phyloP scores from a whole-genome alignment of 23 tunicate species.

The Trididemnum nubilum region DNA sequence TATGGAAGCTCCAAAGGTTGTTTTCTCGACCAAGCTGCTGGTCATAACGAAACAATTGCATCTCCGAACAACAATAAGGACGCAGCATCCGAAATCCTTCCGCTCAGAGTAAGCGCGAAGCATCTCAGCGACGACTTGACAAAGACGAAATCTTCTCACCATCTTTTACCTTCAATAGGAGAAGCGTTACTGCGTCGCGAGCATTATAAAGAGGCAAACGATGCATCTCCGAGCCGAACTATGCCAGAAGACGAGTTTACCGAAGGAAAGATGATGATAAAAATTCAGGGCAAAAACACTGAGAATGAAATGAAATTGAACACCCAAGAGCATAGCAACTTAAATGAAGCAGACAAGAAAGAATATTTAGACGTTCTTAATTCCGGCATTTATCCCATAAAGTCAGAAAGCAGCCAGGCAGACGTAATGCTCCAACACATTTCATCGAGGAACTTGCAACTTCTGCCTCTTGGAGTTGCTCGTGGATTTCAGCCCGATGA shows the following conservation, averaged over 20 bases:
- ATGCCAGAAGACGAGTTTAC: neutral
- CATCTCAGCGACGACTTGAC: neutral
- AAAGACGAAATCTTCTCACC: conserved; percentile 3
- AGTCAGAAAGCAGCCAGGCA: conserved; percentile 37
- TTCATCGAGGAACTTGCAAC: conserved; percentile 27
- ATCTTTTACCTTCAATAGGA: conserved; percentile 59
- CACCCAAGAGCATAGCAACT: neutral
- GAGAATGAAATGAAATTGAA: neutral
- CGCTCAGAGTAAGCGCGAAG: neutral
- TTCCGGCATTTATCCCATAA: conserved; percentile 35
- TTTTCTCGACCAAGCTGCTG: neutral
- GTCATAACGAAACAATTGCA: neutral
- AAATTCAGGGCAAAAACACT: neutral
- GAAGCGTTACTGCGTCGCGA: conserved; percentile 64
- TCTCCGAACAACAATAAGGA: conserved; percentile 16
- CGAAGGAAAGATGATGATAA: neutral
- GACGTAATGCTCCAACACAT: conserved; percentile 37
- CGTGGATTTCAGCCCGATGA: conserved; percentile 20
- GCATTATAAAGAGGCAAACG: conserved; percentile 7
- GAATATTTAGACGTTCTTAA: neutral
- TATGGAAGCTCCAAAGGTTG: conserved; percentile 26
- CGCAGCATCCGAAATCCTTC: neutral
- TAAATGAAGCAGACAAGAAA: neutral
- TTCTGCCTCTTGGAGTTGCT: neutral
- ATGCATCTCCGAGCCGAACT: neutral